Conservation (phyloP, 2,113 vertebrate species). For the Trogon melanurus region DNA sequence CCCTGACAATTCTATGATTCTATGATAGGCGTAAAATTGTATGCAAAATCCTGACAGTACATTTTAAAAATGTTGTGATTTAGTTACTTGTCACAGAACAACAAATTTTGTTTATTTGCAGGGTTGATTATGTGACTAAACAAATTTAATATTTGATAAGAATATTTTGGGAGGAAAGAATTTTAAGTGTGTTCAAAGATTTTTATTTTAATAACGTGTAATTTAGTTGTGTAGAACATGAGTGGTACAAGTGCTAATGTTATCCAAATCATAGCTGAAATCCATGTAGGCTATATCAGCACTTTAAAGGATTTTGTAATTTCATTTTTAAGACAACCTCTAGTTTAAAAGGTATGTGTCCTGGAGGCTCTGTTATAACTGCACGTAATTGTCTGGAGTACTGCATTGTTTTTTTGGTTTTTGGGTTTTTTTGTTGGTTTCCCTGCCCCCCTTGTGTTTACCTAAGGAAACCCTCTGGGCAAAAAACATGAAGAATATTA, state of each 20-base stretch:
- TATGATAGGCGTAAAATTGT: neutral
- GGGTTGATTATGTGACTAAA: neutral
- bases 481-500: neutral
- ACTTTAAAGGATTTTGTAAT: neutral
- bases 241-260: neutral
- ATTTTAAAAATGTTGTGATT: neutral
- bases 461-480: neutral
- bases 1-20: too few species aligned
- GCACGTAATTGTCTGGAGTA: neutral
- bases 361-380: constrained; percentile 4
- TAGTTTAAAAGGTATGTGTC: neutral
- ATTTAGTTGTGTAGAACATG: neutral
- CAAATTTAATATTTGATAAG: neutral
- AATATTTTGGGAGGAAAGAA: neutral
- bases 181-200: neutral
- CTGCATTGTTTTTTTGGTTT: neutral
- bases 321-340: neutral
- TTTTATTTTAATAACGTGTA: neutral
- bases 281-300: neutral
- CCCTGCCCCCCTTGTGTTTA: neutral
- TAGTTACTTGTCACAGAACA: neutral
- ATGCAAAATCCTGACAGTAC: neutral
- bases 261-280: neutral
- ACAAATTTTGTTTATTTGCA: neutral
- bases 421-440: too few species aligned